phyloP scores from a whole-genome alignment of 2,113 vertebrate species.

The Cephalopholis sonnerati region DNA sequence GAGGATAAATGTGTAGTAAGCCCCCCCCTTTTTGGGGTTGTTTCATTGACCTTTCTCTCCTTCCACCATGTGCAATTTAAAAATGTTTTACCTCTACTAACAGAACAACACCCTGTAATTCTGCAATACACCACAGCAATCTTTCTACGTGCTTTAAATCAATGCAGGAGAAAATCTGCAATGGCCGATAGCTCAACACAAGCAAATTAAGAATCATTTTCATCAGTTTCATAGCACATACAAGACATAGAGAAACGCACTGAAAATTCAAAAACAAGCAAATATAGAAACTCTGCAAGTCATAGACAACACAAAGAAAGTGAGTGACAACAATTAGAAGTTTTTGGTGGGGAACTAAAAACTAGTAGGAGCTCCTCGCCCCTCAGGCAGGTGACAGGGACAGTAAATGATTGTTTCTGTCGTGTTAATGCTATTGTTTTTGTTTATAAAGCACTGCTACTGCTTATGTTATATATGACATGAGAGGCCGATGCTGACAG shows the following conservation, averaged over 20 bases:
- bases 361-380: no score
- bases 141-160: neutral
- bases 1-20: neutral
- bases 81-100: neutral
- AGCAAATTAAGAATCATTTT: neutral
- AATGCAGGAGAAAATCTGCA: neutral
- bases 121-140: neutral
- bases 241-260: no score
- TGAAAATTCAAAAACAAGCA: no score
- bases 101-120: neutral
- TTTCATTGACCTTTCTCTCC: constrained; percentile 10
- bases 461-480: no score
- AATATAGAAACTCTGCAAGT: neutral
- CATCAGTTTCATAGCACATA: neutral
- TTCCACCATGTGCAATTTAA: constrained; percentile 5
- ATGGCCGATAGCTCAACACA: neutral
- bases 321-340: neutral
- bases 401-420: no score
- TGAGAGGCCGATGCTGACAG: no score
- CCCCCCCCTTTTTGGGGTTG: neutral
- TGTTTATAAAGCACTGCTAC: no score
- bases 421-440: no score
- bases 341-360: neutral
- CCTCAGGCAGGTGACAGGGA: no score
- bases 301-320: neutral